These are phyloP conservation scores for Protonemura montana DNA, from an alignment of 2,888 invertebrate species.

Conservation along the genomic window DNA sequence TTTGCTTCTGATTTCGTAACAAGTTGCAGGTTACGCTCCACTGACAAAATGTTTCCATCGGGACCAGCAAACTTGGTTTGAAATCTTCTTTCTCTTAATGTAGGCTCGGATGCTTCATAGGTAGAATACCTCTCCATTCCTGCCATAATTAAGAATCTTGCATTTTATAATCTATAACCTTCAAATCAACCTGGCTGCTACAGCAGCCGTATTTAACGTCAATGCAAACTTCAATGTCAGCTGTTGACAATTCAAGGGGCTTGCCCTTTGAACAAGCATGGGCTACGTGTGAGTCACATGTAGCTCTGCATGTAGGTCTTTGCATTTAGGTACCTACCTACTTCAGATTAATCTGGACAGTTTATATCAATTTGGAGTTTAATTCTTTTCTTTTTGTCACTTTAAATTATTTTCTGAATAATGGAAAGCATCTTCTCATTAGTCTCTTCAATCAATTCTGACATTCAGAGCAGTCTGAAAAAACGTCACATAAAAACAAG, in stretches of 20 bases:
- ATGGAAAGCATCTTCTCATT: neutral
- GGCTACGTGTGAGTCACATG: neutral
- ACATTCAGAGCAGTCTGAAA: neutral
- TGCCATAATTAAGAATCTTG: slow-evolving; percentile 27
- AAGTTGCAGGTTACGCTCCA: neutral
- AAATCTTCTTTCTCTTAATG: slow-evolving; percentile 28
- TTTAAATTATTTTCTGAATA: neutral
- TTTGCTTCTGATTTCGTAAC: neutral
- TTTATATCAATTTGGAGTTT: no score
- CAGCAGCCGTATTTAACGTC: no score
- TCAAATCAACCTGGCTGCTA: neutral
- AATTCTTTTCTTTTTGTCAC: no score
- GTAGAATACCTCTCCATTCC: slow-evolving; percentile 33
- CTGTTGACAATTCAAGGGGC: neutral
- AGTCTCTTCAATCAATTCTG: neutral
- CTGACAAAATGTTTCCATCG: neutral
- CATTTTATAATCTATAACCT: neutral
- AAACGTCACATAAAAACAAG: neutral
- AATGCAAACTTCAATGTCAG: no score
- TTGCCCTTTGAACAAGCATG: slow-evolving; percentile 9
- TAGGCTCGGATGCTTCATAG: neutral
- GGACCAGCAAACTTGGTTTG: neutral
- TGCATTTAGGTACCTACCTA: no score
- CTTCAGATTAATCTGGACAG: no score
- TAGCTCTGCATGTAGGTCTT: no score